These are phyloP conservation scores for Ormia ochracea DNA, from an alignment of 2,888 invertebrate genomes.

Conservation along the genomic window DNA sequence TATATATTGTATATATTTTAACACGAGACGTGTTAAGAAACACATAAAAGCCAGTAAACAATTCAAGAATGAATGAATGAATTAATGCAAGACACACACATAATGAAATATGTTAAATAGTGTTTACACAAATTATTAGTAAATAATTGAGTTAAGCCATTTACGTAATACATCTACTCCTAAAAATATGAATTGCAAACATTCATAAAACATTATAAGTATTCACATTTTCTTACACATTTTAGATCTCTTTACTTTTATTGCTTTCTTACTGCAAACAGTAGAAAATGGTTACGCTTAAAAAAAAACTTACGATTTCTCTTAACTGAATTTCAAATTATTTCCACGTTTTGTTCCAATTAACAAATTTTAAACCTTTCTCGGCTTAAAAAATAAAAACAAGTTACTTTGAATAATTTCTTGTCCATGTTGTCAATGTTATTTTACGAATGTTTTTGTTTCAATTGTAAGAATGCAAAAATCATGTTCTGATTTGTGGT, in stretches of 20 bases:
- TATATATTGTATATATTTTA: slow-evolving; percentile 22
- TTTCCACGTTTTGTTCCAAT: slow-evolving; percentile 58
- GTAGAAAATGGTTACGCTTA: too few relatives aligned
- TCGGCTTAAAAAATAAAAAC: neutral
- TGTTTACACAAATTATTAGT: slow-evolving; percentile 40
- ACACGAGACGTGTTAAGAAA: slow-evolving; percentile 24
- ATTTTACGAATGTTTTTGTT: slow-evolving; percentile 3
- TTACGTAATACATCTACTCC: slow-evolving; percentile 40
- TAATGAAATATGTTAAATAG: slow-evolving; percentile 19
- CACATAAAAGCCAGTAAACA: neutral
- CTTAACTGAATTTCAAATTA: slow-evolving; percentile 50
- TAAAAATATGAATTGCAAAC: neutral
- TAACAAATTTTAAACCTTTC: slow-evolving; percentile 55
- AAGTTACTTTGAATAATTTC: neutral
- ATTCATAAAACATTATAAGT: slow-evolving; percentile 9
- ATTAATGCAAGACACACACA: neutral
- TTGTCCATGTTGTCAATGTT: neutral
- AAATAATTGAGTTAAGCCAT: slow-evolving; percentile 41
- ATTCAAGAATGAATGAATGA: too few relatives aligned
- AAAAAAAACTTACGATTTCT: slow-evolving; percentile 12
- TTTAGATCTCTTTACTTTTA: too few relatives aligned
- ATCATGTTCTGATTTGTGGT: slow-evolving; percentile 44
- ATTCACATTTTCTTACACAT: too few relatives aligned
- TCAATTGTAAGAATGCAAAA: slow-evolving; percentile 48
- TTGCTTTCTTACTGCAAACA: too few relatives aligned